phyloP scores from a whole-genome alignment of 2,888 invertebrate species.

The Panorpa germanica region DNA sequence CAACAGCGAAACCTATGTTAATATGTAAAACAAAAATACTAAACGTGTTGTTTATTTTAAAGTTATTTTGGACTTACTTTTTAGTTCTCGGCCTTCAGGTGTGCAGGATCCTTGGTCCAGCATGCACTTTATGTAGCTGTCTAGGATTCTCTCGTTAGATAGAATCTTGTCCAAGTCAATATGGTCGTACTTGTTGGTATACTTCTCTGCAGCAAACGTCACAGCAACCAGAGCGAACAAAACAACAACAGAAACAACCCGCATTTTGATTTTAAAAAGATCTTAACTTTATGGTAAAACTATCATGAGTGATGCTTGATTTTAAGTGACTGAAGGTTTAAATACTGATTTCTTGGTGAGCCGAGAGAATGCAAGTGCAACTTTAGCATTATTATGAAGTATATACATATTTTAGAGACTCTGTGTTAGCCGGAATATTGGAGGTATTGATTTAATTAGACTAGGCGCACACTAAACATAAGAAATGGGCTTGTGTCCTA shows the following conservation, averaged over 20 bases:
- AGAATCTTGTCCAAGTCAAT: constrained; percentile 37
- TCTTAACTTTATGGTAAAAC: background rate
- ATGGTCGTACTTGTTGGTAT: constrained; percentile 31
- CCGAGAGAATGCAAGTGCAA: too few relatives aligned
- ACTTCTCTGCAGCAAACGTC: constrained; percentile 17
- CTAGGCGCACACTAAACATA: too few relatives aligned
- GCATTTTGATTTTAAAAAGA: constrained; percentile 17
- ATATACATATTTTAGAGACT: too few relatives aligned
- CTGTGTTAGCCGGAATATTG: too few relatives aligned
- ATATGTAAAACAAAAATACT: too few relatives aligned
- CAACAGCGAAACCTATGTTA: too few relatives aligned
- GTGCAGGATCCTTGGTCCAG: constrained; percentile 39
- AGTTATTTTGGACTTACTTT: constrained; percentile 26
- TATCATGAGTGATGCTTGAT: too few relatives aligned
- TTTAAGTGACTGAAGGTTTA: too few relatives aligned
- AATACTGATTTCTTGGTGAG: too few relatives aligned
- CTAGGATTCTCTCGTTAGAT: constrained; percentile 31
- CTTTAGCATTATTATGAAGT: too few relatives aligned
- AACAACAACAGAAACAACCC: constrained; percentile 16
- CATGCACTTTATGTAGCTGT: constrained; percentile 39
- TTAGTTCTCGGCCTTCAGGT: constrained; percentile 35
- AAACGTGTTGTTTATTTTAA: background rate
- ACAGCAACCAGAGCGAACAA: constrained; percentile 17
- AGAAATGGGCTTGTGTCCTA: too few relatives aligned
- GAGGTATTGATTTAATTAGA: too few relatives aligned